phyloP scores from a whole-genome alignment of 1,140 invertebrate species.

The Drosophila nannoptera region DNA sequence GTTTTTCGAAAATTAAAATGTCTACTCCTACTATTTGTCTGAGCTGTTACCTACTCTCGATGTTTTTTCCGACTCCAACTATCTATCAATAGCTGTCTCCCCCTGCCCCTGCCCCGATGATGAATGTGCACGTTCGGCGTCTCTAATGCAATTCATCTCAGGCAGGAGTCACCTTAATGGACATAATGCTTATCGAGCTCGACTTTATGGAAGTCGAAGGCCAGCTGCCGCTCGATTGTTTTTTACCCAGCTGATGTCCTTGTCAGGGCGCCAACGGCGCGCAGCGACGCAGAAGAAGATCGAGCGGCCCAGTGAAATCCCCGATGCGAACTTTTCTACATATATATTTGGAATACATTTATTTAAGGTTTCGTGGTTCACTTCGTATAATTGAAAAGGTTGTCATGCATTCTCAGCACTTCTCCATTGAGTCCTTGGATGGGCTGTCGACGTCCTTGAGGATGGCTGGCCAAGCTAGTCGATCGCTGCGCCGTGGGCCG shows the following conservation, averaged over 20 bases:
- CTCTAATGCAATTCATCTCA: slow-evolving; percentile 75
- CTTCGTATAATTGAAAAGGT: background rate
- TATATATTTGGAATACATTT: too few species aligned
- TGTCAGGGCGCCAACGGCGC: slow-evolving; percentile 3
- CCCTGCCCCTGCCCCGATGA: slow-evolving; percentile 37
- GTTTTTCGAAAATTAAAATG: slow-evolving; percentile 73
- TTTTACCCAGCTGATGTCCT: slow-evolving; percentile 49
- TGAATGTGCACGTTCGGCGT: slow-evolving; percentile 74
- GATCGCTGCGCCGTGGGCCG: slow-evolving; percentile 11
- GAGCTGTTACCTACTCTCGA: slow-evolving; percentile 38
- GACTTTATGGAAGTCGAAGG: slow-evolving; percentile 31
- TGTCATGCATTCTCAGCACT: slow-evolving; percentile 11
- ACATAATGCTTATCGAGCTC: slow-evolving; percentile 48
- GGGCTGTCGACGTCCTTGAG: slow-evolving; percentile 2
- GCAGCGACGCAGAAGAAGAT: slow-evolving; percentile 12
- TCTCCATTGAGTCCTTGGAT: background rate
- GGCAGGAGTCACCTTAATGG: slow-evolving; percentile 70
- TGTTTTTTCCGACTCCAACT: slow-evolving; percentile 57
- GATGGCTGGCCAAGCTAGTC: slow-evolving; percentile 14
- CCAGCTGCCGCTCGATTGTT: slow-evolving; percentile 62
- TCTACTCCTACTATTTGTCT: slow-evolving; percentile 74
- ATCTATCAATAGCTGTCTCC: slow-evolving; percentile 57
- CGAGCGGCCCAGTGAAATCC: background rate
- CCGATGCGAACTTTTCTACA: background rate
- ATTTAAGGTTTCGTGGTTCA: too few species aligned